Base-by-base conservation (phyloP, 2,888 invertebrate species). In the Rhamnusium bicolor region DNA sequence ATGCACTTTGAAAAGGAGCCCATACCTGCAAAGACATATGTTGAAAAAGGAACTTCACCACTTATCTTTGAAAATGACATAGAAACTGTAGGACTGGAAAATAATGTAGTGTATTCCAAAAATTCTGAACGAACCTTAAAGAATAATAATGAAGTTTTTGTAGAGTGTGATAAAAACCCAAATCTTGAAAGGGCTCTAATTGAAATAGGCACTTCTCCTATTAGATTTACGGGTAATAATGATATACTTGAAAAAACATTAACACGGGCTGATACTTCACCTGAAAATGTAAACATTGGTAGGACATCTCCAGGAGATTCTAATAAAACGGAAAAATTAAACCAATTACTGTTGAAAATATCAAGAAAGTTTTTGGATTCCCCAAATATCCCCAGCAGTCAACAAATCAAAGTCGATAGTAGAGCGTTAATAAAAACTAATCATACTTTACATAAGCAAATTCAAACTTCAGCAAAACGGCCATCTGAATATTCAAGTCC, bases 141-240 rank as follows among this genome's bases (percentile, higher is more conserved):
- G 24, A 24, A 5, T 1, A 24, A 21, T 54, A 19, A 10, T 53
- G 24, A n/a, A 12, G 7, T 40, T 14, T 3, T 19, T 53, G 29
- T 16, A 16, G 27, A 29, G 7, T 16, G 2, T 46, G 29, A 12
- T 18, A 27, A 27, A 6, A 3, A 51, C 10, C 3, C 5, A 18
- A 27, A 63, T 18, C 16, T 27, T 19, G n/a, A 16, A 10, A 63
- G 27, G 7, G 16, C 63, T 14, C n/a, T 62, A 49, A 16, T 63
- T 3, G 63, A 63, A 49, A 18, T 18, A 27, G 51, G 27, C 3
- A 63, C 27, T 5, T 51, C 63, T 49, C 63, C 63, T 27, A 12
- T 49, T 24, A 40, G 5, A 21, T 16, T 51, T 51, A 27, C 51
- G 3, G 4, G 2, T 7, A 51, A 24, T 10, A 1, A 8, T 21